A percentile compares a stretch with the other conserved stretches of the same genome.
Conservation (phyloP, 1,140 invertebrate genomes). For the Tetragonula clypearis region DNA sequence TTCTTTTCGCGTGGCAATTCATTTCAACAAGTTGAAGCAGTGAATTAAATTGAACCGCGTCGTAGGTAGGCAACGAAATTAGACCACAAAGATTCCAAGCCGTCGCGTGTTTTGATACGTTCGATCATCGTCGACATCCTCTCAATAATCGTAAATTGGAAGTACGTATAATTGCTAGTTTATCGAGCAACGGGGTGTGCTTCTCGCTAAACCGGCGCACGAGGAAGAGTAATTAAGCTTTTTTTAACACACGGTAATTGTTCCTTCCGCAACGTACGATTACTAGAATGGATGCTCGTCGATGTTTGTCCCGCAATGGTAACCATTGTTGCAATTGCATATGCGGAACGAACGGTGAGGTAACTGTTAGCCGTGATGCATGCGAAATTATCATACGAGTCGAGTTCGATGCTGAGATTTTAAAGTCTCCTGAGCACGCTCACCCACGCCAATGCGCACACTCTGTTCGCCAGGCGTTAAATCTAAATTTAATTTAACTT, state of each 20-base stretch:
- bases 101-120: neutral
- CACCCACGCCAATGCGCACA: neutral
- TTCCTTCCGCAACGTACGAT: conserved; percentile 59
- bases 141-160: neutral
- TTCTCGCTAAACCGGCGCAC: conserved; percentile 23
- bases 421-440: conserved; percentile 26
- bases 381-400: conserved; percentile 37
- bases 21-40: conserved; percentile 4
- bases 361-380: conserved; percentile 52
- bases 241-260: conserved; percentile 59
- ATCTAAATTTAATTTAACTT: conserved; percentile 30
- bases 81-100: neutral
- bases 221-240: conserved; percentile 64
- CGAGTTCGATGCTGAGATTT: conserved; percentile 32
- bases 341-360: conserved; percentile 40
- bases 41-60: conserved; percentile 17
- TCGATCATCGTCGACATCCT: neutral
- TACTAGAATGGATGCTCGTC: conserved; percentile 22
- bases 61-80: conserved; percentile 17
- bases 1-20: neutral
- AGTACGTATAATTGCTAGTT: conserved; percentile 14
- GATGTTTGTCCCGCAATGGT: conserved; percentile 45
- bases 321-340: conserved; percentile 49
- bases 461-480: neutral
- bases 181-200: neutral